These are phyloP conservation scores for Enteromius unitaeniatus DNA, from an alignment of 2,797 vertebrate species.

Conservation along the genomic window DNA sequence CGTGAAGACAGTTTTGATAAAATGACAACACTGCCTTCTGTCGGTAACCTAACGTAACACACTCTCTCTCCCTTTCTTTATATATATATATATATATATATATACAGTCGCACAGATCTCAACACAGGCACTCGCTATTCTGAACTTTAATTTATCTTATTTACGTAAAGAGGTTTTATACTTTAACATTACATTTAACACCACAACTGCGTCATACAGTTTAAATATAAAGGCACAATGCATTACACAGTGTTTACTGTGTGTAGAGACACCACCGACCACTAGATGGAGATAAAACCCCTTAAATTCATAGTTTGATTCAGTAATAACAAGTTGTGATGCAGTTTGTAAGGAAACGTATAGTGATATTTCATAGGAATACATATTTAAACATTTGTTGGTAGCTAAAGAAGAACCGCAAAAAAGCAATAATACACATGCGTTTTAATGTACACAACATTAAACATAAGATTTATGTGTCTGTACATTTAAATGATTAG, in stretches of 20 bases:
- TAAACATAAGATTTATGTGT: background rate
- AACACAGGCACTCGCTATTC: background rate
- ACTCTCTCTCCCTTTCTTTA: too few species aligned
- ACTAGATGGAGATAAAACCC: conserved; percentile 61
- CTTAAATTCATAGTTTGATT: background rate
- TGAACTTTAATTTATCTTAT: conserved; percentile 58
- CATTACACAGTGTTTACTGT: background rate
- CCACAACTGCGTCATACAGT: background rate
- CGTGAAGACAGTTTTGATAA: background rate
- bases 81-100: too few species aligned
- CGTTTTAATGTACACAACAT: too few species aligned
- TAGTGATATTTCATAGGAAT: background rate
- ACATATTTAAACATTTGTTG: background rate
- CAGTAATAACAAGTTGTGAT: background rate
- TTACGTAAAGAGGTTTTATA: conserved; percentile 58
- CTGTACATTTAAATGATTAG: background rate
- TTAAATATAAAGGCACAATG: background rate
- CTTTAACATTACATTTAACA: background rate
- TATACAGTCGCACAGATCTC: conserved; percentile 6
- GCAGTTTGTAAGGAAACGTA: background rate
- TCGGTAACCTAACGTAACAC: conserved; percentile 48
- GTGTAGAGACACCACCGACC: conserved; percentile 11
- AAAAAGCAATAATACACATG: background rate
- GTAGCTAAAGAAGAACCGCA: background rate
- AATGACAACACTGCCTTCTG: conserved; percentile 65